Percentiles rank a stretch among this genome's conserved stretches.
These are phyloP conservation scores for Portunus trituberculatus DNA, from an alignment of 1,140 invertebrate genomes.

Conservation along the genomic window DNA sequence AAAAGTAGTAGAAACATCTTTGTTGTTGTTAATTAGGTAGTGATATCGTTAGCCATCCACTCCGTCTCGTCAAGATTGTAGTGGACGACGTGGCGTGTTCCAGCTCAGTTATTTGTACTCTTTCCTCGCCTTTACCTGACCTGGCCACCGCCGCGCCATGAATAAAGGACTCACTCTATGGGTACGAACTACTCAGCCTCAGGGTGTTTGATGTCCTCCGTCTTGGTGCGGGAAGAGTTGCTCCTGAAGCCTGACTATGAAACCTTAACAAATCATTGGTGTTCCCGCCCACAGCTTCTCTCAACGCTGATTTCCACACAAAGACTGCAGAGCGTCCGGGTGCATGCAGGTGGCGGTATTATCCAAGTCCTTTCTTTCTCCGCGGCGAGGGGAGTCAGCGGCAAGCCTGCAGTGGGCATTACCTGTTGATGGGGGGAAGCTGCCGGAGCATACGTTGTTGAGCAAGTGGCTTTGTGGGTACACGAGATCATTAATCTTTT, in stretches of 20 bases:
- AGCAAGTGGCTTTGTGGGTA: conserved; percentile 12
- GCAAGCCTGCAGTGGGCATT: neutral
- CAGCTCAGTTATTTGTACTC: neutral
- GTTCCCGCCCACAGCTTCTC: neutral
- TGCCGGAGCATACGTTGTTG: neutral
- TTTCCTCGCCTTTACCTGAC: neutral
- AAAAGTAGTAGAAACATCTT: neutral
- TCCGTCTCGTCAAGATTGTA: neutral
- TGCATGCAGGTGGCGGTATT: conserved; percentile 27
- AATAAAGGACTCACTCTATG: neutral
- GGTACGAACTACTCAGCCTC: neutral
- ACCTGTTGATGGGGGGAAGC: conserved; percentile 1
- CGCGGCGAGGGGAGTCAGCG: neutral
- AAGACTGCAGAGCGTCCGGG: conserved; percentile 24
- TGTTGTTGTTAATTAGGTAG: neutral
- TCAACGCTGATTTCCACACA: conserved; percentile 26
- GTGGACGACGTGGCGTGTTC: neutral
- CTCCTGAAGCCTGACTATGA: neutral
- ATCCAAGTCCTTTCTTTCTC: conserved; percentile 3
- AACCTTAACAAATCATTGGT: neutral
- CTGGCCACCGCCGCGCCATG: neutral
- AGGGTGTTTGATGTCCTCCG: neutral
- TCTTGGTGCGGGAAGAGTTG: neutral
- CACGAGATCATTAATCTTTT: neutral
- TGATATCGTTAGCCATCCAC: neutral